Conservation (phyloP, 1,140 invertebrate species). For the Aporrectodea caliginosa region DNA sequence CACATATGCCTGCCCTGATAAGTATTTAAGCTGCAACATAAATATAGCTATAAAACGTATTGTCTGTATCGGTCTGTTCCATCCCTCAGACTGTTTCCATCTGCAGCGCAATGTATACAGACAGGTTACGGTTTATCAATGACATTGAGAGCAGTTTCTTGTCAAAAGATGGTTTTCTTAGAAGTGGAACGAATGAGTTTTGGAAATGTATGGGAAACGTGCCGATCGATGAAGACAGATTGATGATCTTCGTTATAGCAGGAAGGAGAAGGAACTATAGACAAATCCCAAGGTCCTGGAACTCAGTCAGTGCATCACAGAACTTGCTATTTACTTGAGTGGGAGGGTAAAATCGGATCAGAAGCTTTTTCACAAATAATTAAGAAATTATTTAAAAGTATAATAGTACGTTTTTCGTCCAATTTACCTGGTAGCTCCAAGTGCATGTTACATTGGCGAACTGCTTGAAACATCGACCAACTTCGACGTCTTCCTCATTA, state of each 20-base stretch:
- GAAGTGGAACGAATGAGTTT: too few species aligned
- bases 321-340: too few species aligned
- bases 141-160: too few species aligned
- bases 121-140: too few species aligned
- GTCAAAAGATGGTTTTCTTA: too few species aligned
- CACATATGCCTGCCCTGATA: neutral
- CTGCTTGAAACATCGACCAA: slow-evolving; percentile 89
- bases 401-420: neutral
- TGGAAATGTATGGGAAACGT: too few species aligned
- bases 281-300: too few species aligned
- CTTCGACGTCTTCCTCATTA: slow-evolving; percentile 95
- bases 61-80: neutral
- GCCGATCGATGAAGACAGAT: too few species aligned
- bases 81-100: too few species aligned
- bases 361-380: neutral
- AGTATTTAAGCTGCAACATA: neutral
- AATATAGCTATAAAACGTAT: neutral
- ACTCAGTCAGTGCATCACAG: too few species aligned
- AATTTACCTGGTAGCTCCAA: slow-evolving; percentile 93
- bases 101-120: too few species aligned
- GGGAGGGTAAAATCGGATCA: too few species aligned
- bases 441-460: slow-evolving; percentile 93
- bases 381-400: neutral
- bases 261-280: neutral
- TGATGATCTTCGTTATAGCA: neutral